Base-by-base conservation (phyloP, 2,888 invertebrate genomes). In the Aelia acuminata region DNA sequence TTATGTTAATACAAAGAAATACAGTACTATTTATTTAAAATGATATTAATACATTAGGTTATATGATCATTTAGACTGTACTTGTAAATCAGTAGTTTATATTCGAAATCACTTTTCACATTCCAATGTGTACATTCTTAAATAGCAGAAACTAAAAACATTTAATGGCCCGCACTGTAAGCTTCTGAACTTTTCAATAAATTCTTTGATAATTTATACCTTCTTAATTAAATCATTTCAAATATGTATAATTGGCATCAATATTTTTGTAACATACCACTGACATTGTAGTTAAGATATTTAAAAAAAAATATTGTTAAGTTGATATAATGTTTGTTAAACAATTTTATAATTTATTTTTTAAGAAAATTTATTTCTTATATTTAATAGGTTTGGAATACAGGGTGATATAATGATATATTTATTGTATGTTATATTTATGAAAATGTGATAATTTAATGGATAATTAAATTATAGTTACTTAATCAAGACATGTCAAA, bases 381-480 rank as follows among this genome's bases (percentile, higher is more conserved):
- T 70, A 1, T 70, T 20, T 31, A 70, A 35, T 4, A 70, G 63
- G 63, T 70, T 70, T 31, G 63, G 63, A 20, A 18, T 10, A 70
- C 63, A 70, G 63, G 63, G 63, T 70, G 35, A 70, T 70, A 7
- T 70, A 35, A 18, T 31, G 15, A 7, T 43, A 63, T 63, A 31
- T 70, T 35, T 35, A 3, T 70, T 26, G 63, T 5, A 70, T 70
- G 26, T 70, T 70, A 70, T 15, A 35, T 35, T 18, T 70, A 70
- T 70, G 18, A 70, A 70, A 70, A 70, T 70, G 63, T 70, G 63
- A 70, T 70, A 70, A 70, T 63, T 7, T 15, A 31, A 31, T 15
- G 26, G 26, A 57, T 53, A n/a, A 20, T 15, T 18, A 70, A 18
- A 35, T 70, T 70, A 70, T 70, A 35, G 18, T 70, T 8, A 26